Evolutionary conservation across 1,140 invertebrate genomes (phyloP).

Genomic region (Drosophila serrata): DNA sequence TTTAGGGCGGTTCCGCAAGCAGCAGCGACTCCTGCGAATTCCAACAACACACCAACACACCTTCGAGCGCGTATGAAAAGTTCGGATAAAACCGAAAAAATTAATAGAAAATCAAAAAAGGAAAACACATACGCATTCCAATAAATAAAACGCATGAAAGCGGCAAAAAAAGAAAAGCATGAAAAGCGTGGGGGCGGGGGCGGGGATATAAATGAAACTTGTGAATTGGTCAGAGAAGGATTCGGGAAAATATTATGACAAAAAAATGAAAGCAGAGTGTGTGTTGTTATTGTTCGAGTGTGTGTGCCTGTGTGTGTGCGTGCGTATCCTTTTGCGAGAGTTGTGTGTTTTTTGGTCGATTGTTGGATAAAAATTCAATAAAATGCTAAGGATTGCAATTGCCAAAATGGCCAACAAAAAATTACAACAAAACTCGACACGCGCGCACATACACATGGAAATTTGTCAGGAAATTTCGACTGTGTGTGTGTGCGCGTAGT

Average conservation of each 20-base stretch:
- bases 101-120: slow-evolving; percentile 12
- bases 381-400: slow-evolving; percentile 77
- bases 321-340: slow-evolving; percentile 20
- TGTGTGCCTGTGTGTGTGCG: slow-evolving; percentile 31
- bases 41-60: slow-evolving; percentile 51
- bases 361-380: slow-evolving; percentile 74
- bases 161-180: slow-evolving; percentile 20
- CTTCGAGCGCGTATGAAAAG: slow-evolving; percentile 58
- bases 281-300: slow-evolving; percentile 72
- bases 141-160: slow-evolving; percentile 3
- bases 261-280: slow-evolving; percentile 41
- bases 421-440: slow-evolving; percentile 61
- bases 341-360: slow-evolving; percentile 40
- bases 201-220: slow-evolving; percentile 14
- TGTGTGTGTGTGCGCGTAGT: slow-evolving; percentile 74
- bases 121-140: slow-evolving; percentile 11
- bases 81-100: slow-evolving; percentile 22
- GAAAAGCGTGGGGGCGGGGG: slow-evolving; percentile 8
- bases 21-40: slow-evolving; percentile 54
- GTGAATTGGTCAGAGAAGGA: slow-evolving; percentile 22
- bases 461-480: slow-evolving; percentile 73
- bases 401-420: slow-evolving; percentile 64
- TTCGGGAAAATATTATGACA: slow-evolving; percentile 72
- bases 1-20: slow-evolving; percentile 85
- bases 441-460: slow-evolving; percentile 45